These are phyloP conservation scores for Mesorhabditis belari DNA, from an alignment of 2,888 invertebrate genomes.

Conservation along the genomic window DNA sequence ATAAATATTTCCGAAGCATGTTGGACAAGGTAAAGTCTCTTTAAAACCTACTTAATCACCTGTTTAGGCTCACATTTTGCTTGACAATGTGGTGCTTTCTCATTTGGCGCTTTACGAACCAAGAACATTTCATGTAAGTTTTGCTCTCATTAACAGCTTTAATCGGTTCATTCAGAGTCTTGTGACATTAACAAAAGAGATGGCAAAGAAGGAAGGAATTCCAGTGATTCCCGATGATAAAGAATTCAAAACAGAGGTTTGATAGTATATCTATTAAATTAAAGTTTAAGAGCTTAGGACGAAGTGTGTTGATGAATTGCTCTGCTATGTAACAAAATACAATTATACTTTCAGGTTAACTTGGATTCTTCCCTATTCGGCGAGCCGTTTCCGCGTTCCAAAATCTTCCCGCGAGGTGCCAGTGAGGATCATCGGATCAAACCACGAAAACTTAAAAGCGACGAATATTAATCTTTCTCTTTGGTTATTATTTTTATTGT, in stretches of 20 bases:
- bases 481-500: no score
- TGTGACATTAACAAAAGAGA: slow-evolving; percentile 40
- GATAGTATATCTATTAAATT: not conserved
- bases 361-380: slow-evolving; percentile 29
- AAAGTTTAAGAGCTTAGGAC: not conserved
- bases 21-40: slow-evolving; percentile 19
- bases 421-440: slow-evolving; percentile 30
- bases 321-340: not conserved
- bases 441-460: slow-evolving; percentile 38
- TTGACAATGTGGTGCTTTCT: slow-evolving; percentile 43
- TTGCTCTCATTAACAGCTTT: not conserved
- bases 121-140: slow-evolving; percentile 40
- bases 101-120: slow-evolving; percentile 52
- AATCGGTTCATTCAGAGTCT: slow-evolving; percentile 22
- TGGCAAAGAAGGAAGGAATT: slow-evolving; percentile 37
- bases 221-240: slow-evolving; percentile 26
- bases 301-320: not conserved
- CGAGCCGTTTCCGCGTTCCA: slow-evolving; percentile 30
- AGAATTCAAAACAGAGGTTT: slow-evolving; percentile 30
- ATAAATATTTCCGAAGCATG: slow-evolving; percentile 39
- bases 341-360: slow-evolving; percentile 1
- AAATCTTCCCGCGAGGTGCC: slow-evolving; percentile 37
- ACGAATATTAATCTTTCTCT: slow-evolving; percentile 34
- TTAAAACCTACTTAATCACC: not conserved
- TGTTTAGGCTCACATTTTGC: slow-evolving; percentile 37